Evolutionary conservation across 1,140 invertebrate species (phyloP).

Genomic region (Tetramorium parvispinum): DNA sequence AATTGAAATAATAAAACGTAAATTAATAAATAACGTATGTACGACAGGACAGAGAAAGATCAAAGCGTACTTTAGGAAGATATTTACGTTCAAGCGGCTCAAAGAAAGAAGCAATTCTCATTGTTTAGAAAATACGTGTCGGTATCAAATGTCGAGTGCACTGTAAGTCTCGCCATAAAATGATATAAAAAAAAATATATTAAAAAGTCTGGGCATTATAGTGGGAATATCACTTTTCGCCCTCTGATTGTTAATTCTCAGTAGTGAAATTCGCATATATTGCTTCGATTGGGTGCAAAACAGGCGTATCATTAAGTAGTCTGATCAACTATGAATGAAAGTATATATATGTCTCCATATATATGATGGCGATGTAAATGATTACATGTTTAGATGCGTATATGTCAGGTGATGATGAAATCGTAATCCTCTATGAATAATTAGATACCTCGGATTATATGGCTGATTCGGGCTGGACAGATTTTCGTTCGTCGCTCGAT

Average conservation of each 20-base stretch:
- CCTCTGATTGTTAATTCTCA: constrained; percentile 48
- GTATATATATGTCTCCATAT: neutral
- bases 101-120: constrained; percentile 27
- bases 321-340: neutral
- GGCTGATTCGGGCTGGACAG: constrained; percentile 84
- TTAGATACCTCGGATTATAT: constrained; percentile 83
- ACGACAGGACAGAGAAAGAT: constrained; percentile 42
- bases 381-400: constrained; percentile 32
- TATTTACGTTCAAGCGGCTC: constrained; percentile 52
- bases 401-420: neutral
- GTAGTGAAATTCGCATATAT: constrained; percentile 55
- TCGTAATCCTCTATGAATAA: neutral
- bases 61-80: constrained; percentile 33
- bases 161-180: constrained; percentile 35
- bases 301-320: neutral
- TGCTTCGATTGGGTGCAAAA: constrained; percentile 30
- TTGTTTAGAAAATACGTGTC: constrained; percentile 46
- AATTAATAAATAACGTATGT: constrained; percentile 17
- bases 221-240: neutral
- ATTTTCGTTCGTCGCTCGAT: constrained; percentile 89
- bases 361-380: constrained; percentile 45
- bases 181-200: neutral
- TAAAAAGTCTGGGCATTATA: neutral
- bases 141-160: constrained; percentile 53
- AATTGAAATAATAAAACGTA: neutral